These are phyloP conservation scores for Petrocephalus zakoni DNA, from an alignment of 2,113 vertebrate species.

Conservation along the genomic window DNA sequence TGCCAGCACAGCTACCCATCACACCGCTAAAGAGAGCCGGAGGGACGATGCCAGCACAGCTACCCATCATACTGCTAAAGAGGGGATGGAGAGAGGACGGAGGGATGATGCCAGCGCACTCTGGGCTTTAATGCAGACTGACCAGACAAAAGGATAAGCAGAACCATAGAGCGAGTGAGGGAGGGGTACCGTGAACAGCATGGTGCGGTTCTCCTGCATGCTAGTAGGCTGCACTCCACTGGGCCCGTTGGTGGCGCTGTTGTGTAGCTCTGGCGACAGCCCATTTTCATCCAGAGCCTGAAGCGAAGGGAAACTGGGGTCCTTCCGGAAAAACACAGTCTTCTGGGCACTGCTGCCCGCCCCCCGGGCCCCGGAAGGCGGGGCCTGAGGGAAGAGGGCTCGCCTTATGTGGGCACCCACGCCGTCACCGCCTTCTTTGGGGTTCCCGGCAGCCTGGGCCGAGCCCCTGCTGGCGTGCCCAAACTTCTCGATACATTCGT, in stretches of 20 bases:
- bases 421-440: conserved; percentile 19
- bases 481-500: conserved; percentile 96
- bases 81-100: no score
- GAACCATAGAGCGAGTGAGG: neutral
- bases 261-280: conserved; percentile 71
- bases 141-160: neutral
- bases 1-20: neutral
- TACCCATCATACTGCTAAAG: neutral
- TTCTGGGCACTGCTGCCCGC: conserved; percentile 57
- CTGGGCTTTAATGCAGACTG: neutral
- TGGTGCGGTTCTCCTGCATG: conserved; percentile 89
- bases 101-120: neutral
- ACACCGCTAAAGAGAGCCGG: neutral
- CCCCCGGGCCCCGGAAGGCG: conserved; percentile 37
- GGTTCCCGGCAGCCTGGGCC: conserved; percentile 24
- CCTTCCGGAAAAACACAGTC: conserved; percentile 68
- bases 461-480: conserved; percentile 56
- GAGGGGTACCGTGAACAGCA: conserved; percentile 85
- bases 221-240: conserved; percentile 82
- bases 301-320: conserved; percentile 69
- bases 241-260: conserved; percentile 55
- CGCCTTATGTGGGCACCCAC: conserved; percentile 44
- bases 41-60: neutral
- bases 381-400: conserved; percentile 58
- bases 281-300: conserved; percentile 81